These are phyloP conservation scores for Probosciger aterrimus DNA, from an alignment of 2,113 vertebrate genomes.

Conservation along the genomic window DNA sequence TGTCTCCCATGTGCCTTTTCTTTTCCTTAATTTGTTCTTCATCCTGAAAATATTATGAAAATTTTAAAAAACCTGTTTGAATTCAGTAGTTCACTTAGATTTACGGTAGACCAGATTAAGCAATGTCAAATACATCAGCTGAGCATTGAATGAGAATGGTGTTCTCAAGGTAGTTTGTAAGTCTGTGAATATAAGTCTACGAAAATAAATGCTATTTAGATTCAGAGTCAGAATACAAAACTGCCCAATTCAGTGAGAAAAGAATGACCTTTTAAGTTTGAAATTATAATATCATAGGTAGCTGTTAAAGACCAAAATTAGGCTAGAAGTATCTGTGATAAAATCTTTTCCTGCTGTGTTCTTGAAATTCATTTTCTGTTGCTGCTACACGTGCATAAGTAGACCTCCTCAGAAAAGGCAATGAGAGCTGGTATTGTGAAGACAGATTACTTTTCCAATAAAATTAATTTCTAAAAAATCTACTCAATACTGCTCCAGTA, in stretches of 20 bases:
- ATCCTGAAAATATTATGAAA: conserved; percentile 65
- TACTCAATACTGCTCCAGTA: neutral
- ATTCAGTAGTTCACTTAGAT: neutral
- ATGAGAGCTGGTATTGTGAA: neutral
- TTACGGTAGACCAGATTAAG: neutral
- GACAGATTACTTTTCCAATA: neutral
- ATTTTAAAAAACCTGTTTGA: neutral
- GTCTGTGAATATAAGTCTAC: neutral
- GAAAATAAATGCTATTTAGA: neutral
- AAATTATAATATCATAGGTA: neutral
- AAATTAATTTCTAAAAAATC: neutral
- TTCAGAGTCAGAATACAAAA: neutral
- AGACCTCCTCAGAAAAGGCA: neutral
- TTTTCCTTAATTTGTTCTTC: conserved; percentile 68
- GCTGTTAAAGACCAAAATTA: neutral
- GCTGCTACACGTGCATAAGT: neutral
- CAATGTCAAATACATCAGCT: neutral
- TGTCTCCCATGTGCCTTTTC: conserved; percentile 84
- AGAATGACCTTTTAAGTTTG: neutral
- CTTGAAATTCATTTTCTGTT: neutral
- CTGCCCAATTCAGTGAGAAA: neutral
- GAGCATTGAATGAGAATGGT: neutral
- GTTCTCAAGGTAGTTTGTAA: neutral
- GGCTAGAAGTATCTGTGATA: neutral
- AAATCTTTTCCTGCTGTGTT: neutral